A percentile compares a stretch with the other conserved stretches of the same genome.
Evolutionary conservation across 2,888 invertebrate species (phyloP).

Genomic region (Plebejus melissa): DNA sequence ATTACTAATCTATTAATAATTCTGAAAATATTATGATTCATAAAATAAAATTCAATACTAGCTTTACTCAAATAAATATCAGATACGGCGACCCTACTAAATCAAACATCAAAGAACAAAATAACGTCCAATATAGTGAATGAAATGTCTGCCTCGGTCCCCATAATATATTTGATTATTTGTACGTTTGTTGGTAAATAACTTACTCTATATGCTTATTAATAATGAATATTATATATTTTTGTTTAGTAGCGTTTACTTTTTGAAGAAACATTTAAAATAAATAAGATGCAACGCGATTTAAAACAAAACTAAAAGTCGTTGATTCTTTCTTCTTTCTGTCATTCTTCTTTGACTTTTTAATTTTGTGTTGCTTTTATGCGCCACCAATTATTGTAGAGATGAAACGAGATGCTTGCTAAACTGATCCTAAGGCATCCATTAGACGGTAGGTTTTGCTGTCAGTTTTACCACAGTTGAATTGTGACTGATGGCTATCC

Average conservation of each 20-base stretch:
- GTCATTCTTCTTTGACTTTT: too few relatives aligned
- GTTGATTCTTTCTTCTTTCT: too few relatives aligned
- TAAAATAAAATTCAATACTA: background rate
- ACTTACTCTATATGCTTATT: background rate
- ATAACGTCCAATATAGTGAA: background rate
- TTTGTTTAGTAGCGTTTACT: background rate
- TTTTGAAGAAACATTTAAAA: too few relatives aligned
- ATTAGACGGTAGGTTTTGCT: too few relatives aligned
- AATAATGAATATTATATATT: background rate
- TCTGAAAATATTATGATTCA: background rate
- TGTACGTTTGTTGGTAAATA: background rate
- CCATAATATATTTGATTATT: slow-evolving; percentile 8
- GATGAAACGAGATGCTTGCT: too few relatives aligned
- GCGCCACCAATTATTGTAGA: too few relatives aligned
- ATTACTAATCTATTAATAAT: background rate
- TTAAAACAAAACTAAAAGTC: too few relatives aligned
- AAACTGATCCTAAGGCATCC: too few relatives aligned
- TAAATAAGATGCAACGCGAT: too few relatives aligned
- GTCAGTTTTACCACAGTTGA: too few relatives aligned
- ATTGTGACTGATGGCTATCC: too few relatives aligned
- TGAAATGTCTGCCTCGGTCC: background rate
- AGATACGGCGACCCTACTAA: background rate
- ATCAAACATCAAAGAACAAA: slow-evolving; percentile 17
- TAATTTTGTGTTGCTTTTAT: too few relatives aligned
- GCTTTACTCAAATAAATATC: background rate